Base-by-base conservation (phyloP, 2,797 vertebrate species). In the Coregonus suidteri region DNA sequence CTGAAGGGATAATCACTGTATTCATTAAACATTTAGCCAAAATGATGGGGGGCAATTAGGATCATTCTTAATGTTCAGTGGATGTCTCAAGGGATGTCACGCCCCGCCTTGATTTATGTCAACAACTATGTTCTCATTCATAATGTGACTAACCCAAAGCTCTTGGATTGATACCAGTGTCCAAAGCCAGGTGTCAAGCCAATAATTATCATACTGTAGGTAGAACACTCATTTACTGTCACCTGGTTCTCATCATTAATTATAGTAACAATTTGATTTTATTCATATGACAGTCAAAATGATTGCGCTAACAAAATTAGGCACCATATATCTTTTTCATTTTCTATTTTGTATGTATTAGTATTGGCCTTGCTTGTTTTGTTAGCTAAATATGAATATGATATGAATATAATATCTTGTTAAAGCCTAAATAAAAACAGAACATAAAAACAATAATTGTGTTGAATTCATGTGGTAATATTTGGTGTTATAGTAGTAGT, bases 21-120 rank as follows among this genome's bases (percentile, higher is more conserved):
- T 64, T 74, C 56, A 74, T 74, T 74, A 74, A 74, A 74, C 59
- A 20, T 74, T 74, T 47, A 74, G 56, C 59, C 14, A 20, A 25
- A 74, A 74, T 64, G 37, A 64, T 74, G 41, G 56, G n/a, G 35
- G 47, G 73, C 35, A 74, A 74, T 74, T 74, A 65, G 56, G 35
- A 47, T 74, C 59, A 47, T 74, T 74, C 73, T 74, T 64, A 41
- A 74, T 74, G 34, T 62, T 35, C 11, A 47, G 41, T 47, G 41
- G 41, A 25, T 56, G 35, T 74, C 59, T 64, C 56, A 30, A 14
- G 34, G 34, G 54, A 37, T 41, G 30, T 73, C 53, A 73, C 53
- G 37, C 15, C 56, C n/a, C 5, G 31, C 31, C 71, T 56, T 56
- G 31, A 73, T 73, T 73, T 31, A 6, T 34, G 53, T 34, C 71